A percentile compares a stretch with the other conserved stretches of the same genome.
Conservation (phyloP, 2,888 invertebrate genomes). For the Clitarchus hookeri region DNA sequence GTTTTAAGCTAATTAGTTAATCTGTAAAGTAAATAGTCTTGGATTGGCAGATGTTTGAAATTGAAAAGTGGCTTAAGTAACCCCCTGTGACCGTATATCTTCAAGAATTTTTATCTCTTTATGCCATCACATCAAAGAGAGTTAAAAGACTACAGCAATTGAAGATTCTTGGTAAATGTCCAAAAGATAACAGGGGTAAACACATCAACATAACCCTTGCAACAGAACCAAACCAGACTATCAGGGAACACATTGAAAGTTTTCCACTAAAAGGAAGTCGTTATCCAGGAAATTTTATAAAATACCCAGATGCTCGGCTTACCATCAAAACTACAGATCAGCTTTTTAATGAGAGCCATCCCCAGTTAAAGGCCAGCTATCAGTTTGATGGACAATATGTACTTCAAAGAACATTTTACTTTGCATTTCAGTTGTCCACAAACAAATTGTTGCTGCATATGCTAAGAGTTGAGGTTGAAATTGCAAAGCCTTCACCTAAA, state of each 20-base stretch:
- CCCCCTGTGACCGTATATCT: too few species aligned
- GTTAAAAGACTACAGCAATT: too few species aligned
- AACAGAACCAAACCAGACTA: background rate
- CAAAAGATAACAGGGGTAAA: too few species aligned
- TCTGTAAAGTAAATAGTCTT: too few species aligned
- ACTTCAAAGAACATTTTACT: background rate
- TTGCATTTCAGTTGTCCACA: background rate
- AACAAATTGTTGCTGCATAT: background rate
- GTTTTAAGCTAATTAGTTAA: too few species aligned
- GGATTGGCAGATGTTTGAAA: too few species aligned
- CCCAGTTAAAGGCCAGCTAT: background rate
- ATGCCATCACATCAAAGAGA: too few species aligned
- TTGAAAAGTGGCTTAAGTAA: too few species aligned
- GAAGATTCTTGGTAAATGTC: too few species aligned
- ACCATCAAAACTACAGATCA: background rate
- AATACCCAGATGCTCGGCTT: background rate
- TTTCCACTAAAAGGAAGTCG: background rate
- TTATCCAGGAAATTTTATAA: background rate
- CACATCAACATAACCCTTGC: too few species aligned
- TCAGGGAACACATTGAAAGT: conserved; percentile 3
- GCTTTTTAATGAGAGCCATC: background rate
- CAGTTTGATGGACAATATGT: background rate
- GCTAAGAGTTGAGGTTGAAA: background rate
- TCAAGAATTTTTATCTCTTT: too few species aligned
- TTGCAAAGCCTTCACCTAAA: background rate